Evolutionary conservation across 2,797 vertebrate genomes (phyloP).

Genomic region (Potorous gilbertii): DNA sequence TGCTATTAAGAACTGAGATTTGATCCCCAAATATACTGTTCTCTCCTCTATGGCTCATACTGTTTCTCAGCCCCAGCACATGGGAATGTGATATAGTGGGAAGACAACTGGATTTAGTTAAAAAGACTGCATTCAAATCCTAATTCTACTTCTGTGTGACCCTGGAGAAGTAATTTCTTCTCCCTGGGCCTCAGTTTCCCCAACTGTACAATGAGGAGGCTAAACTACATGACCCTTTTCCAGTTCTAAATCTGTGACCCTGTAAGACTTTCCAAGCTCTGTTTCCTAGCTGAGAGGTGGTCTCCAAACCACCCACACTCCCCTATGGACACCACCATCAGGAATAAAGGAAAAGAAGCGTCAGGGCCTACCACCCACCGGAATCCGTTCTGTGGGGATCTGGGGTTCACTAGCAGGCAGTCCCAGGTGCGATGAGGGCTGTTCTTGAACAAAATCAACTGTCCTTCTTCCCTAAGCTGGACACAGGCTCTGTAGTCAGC

Average conservation of each 20-base stretch:
- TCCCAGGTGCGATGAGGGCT: conserved; percentile 88
- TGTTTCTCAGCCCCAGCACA: not conserved
- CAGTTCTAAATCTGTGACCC: not conserved
- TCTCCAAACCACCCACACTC: not conserved
- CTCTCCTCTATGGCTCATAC: not conserved
- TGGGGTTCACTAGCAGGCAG: conserved; percentile 90
- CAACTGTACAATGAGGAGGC: not conserved
- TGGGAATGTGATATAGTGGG: not conserved
- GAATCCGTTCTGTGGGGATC: conserved; percentile 80
- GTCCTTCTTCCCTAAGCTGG: conserved; percentile 87
- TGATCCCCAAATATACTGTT: not conserved
- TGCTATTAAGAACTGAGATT: not conserved
- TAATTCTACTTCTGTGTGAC: not conserved
- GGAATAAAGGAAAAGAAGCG: rapidly evolving
- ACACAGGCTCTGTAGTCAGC: conserved; percentile 85
- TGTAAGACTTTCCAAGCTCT: not conserved
- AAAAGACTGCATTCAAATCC: not conserved
- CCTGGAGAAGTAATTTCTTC: not conserved
- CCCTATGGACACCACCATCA: not conserved
- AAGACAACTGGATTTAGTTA: not conserved
- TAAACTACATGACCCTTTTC: not conserved
- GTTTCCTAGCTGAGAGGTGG: not conserved
- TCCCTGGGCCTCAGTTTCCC: not conserved
- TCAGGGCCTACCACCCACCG: conserved; percentile 78
- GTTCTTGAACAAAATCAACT: conserved; percentile 89